Evolutionary conservation across 2,797 vertebrate genomes (phyloP).

Genomic region (Alauda arvensis): DNA sequence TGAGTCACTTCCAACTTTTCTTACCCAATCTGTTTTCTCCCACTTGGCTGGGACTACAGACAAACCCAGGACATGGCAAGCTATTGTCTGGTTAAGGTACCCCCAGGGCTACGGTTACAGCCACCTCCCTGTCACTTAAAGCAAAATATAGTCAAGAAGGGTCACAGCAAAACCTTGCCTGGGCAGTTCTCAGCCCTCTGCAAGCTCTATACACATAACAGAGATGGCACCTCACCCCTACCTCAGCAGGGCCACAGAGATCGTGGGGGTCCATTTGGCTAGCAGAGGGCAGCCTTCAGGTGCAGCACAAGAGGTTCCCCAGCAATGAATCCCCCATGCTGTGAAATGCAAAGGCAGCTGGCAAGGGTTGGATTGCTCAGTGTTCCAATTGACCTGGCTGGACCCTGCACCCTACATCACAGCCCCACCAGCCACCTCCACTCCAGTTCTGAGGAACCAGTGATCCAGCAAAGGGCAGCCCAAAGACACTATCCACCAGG

Average conservation of each 20-base stretch:
- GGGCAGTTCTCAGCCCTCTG: not conserved
- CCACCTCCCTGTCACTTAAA: not conserved
- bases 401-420: fast-evolving
- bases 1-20: not conserved
- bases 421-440: not conserved
- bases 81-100: not conserved
- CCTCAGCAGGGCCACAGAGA: not conserved
- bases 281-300: not conserved
- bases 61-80: not conserved
- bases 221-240: not conserved
- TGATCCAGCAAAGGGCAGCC: not conserved
- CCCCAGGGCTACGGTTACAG: not conserved
- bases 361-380: not conserved
- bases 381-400: not conserved
- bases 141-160: fast-evolving
- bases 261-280: not conserved
- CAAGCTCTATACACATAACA: not conserved
- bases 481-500: not conserved
- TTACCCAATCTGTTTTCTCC: not conserved
- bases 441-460: not conserved
- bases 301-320: not conserved
- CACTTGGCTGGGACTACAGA: not conserved
- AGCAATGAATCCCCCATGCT: not conserved
- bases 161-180: not conserved
- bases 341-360: not conserved